phyloP scores from a whole-genome alignment of 2,797 vertebrate species.

The Gallinago nigripennis region DNA sequence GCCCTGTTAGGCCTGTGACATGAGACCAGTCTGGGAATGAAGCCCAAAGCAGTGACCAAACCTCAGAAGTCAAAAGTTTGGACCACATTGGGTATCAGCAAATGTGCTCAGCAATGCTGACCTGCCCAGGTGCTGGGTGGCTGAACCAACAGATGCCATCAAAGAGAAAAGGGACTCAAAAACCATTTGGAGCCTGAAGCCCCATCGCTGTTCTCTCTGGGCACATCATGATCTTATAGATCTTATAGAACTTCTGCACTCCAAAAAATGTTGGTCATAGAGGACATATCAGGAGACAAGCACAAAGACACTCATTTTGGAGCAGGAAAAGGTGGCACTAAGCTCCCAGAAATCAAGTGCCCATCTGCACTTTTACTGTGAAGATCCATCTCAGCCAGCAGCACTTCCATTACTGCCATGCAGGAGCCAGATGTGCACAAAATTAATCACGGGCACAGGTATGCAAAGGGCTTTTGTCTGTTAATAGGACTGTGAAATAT shows the following conservation, averaged over 20 bases:
- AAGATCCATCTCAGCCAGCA: background rate
- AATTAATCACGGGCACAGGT: background rate
- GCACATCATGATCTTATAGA: background rate
- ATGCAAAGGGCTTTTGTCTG: background rate
- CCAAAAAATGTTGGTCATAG: background rate
- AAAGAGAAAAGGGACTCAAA: background rate
- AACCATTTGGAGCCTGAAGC: background rate
- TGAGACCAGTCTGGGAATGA: background rate
- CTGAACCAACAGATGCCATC: background rate
- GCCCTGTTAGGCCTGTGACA: background rate
- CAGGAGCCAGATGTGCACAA: background rate
- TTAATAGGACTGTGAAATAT: background rate
- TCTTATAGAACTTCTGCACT: background rate
- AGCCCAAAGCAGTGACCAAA: background rate
- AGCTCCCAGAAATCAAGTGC: background rate
- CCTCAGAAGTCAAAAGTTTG: background rate
- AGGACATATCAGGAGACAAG: background rate
- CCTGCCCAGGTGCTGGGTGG: background rate
- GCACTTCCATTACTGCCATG: background rate
- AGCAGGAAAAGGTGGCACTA: background rate
- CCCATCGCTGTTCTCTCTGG: background rate
- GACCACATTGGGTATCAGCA: background rate
- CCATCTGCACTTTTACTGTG: background rate
- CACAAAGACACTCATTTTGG: background rate
- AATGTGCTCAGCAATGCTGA: background rate